Evolutionary conservation across 2,113 vertebrate species (phyloP).

Genomic region (Laterallus jamaicensis): DNA sequence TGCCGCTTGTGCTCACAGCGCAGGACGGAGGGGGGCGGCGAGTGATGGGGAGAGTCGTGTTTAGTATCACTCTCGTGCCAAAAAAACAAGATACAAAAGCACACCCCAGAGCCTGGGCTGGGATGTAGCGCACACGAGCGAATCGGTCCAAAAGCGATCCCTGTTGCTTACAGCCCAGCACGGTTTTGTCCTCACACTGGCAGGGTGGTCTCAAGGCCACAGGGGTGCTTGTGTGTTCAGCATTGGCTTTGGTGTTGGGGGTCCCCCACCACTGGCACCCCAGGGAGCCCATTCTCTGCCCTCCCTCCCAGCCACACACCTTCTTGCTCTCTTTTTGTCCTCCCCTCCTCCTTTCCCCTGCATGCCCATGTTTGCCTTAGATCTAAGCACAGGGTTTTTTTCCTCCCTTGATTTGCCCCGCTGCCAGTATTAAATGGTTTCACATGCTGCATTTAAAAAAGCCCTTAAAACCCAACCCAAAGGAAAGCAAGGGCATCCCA

Average conservation of each 20-base stretch:
- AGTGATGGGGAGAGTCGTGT: fast-evolving
- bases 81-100: background rate
- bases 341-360: too few species aligned
- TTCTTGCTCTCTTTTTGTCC: background rate
- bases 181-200: fast-evolving
- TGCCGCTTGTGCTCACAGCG: background rate
- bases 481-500: background rate
- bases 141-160: background rate
- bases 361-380: background rate
- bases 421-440: background rate
- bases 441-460: fast-evolving
- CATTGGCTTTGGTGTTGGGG: fast-evolving
- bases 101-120: background rate
- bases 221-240: fast-evolving
- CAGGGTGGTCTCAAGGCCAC: fast-evolving
- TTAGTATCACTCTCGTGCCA: background rate
- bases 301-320: background rate
- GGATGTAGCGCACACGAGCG: background rate
- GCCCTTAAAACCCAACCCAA: fast-evolving
- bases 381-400: background rate
- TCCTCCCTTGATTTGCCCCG: background rate
- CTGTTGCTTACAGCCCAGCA: fast-evolving
- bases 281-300: fast-evolving
- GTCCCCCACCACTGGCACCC: fast-evolving
- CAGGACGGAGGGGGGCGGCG: background rate